phyloP scores from a whole-genome alignment of 2,888 invertebrate species.

The Chesias legatella region DNA sequence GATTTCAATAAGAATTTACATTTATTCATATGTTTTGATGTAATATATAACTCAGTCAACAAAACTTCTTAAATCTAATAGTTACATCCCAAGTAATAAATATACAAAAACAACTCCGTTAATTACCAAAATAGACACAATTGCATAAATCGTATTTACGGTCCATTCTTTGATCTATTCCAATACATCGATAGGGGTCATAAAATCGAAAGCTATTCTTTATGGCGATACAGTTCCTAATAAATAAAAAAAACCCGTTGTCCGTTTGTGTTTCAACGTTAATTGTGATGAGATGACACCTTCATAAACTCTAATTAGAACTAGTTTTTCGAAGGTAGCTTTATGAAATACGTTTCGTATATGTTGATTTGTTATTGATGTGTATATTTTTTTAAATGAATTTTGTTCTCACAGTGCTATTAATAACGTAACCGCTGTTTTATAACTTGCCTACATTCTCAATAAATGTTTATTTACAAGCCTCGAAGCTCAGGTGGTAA shows the following conservation, averaged over 20 bases:
- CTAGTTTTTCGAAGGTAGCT: constrained; percentile 13
- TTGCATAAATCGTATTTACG: constrained; percentile 18
- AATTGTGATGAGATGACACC: constrained; percentile 41
- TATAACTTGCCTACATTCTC: too few species aligned
- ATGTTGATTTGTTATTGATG: constrained; percentile 8
- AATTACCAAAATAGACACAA: constrained; percentile 15
- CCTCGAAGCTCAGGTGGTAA: too few species aligned
- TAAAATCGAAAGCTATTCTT: constrained; percentile 45
- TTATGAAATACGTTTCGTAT: constrained; percentile 7
- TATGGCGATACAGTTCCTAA: constrained; percentile 39
- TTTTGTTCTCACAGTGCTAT: constrained; percentile 4
- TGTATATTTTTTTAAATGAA: constrained; percentile 8
- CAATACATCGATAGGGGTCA: constrained; percentile 20
- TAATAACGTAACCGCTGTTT: too few species aligned
- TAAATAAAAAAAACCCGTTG: constrained; percentile 39
- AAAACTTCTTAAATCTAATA: not conserved
- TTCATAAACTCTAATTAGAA: constrained; percentile 30
- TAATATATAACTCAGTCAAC: constrained; percentile 1
- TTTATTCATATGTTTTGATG: too few species aligned
- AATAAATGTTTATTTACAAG: too few species aligned
- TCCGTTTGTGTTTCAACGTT: constrained; percentile 38
- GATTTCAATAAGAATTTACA: too few species aligned
- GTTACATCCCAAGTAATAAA: not conserved
- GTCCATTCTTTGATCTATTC: constrained; percentile 15
- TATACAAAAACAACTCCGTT: constrained; percentile 4